phyloP scores from a whole-genome alignment of 2,797 vertebrate genomes.

The Cirrhinus mrigala region DNA sequence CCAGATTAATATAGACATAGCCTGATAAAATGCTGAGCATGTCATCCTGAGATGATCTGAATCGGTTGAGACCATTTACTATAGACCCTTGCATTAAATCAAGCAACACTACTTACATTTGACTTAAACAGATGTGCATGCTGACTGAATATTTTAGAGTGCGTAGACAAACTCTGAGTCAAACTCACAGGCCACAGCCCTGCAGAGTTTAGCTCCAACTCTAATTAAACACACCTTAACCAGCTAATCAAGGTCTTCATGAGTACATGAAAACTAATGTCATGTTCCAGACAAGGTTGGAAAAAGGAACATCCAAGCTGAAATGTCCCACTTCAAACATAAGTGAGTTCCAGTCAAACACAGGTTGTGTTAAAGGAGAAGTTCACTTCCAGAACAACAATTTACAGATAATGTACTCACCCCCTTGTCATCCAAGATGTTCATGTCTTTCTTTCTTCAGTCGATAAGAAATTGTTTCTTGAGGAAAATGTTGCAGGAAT shows the following conservation, averaged over 20 bases:
- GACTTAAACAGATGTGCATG: constrained; percentile 35
- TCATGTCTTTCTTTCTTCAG: too few relatives aligned
- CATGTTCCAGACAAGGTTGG: too few relatives aligned
- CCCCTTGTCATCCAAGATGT: too few relatives aligned
- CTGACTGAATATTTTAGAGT: not conserved
- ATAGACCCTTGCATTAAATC: not conserved
- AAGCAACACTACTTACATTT: not conserved
- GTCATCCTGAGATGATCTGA: constrained; percentile 27
- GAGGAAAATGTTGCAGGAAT: too few relatives aligned
- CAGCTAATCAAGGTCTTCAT: not conserved
- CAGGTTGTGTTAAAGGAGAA: too few relatives aligned
- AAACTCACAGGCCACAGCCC: not conserved
- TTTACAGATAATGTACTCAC: too few relatives aligned
- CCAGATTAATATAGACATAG: not conserved
- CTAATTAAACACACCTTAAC: not conserved
- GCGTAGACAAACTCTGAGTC: not conserved
- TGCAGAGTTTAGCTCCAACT: not conserved
- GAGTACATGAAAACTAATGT: not conserved
- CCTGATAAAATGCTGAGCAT: constrained; percentile 48
- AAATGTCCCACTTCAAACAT: too few relatives aligned
- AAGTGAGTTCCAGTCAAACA: too few relatives aligned
- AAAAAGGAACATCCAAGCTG: too few relatives aligned
- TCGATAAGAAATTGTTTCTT: too few relatives aligned
- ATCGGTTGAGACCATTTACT: not conserved
- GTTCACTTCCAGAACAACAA: too few relatives aligned